Conservation (phyloP, 2,113 vertebrate genomes). For the Dasyornis broadbenti region DNA sequence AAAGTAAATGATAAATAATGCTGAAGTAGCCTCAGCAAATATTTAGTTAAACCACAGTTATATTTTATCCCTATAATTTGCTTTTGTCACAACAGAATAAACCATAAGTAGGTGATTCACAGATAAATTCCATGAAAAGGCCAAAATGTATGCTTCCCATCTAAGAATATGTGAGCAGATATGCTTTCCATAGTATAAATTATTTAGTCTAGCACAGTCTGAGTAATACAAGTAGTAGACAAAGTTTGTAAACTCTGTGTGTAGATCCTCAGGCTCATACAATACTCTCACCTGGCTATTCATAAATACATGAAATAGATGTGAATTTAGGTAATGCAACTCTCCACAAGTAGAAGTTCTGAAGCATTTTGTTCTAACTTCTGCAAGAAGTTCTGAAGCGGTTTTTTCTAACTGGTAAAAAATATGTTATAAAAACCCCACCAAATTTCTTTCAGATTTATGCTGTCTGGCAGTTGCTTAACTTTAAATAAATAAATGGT, state of each 20-base stretch:
- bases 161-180: not conserved
- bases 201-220: not conserved
- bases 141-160: not conserved
- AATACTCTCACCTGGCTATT: not conserved
- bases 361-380: not conserved
- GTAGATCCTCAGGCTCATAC: not conserved
- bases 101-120: not conserved
- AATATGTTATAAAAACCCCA: accelerated
- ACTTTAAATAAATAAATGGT: not conserved
- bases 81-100: not conserved
- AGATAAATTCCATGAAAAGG: not conserved
- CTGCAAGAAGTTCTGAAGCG: not conserved
- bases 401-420: not conserved
- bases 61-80: not conserved
- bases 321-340: not conserved
- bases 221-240: not conserved
- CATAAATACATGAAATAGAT: not conserved
- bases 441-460: not conserved
- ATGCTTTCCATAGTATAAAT: not conserved
- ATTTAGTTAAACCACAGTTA: not conserved
- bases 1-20: not conserved
- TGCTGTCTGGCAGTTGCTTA: not conserved
- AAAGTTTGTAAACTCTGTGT: not conserved
- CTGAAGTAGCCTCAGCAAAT: not conserved
- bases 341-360: not conserved